Evolutionary conservation across 2,797 vertebrate genomes (phyloP), one percentile per base, ranked within the genome.

Genomic region (Glossophaga mutica): DNA sequence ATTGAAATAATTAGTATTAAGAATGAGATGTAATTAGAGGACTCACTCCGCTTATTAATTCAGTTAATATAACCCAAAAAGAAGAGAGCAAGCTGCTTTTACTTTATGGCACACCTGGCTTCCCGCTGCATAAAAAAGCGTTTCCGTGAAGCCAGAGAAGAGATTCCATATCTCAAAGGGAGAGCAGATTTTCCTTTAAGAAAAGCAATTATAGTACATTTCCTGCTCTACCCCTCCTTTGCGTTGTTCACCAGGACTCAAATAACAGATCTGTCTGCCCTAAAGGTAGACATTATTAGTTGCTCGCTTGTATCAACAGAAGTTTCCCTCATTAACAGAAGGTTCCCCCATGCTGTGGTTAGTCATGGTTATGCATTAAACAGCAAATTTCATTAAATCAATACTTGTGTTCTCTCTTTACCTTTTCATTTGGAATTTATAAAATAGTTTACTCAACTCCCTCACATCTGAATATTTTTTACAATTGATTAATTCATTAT

Each of bases 301-400:
- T 97, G 93, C 71, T 97, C 73, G 34, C 92, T 97, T 95, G 95
- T 88, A 95, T 95, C 94, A 79, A 87, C 5, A 32, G 82, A 97
- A 85, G 94, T 95, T 95, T 89, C 59, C 37, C 93, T 97, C 97
- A 97, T 97, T 98, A 97, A 91, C 84, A 97, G 79, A 94, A 95
- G 96, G 91, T 91, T 44, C n/a, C 89, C 87, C 96, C 95, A 82
- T 97, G 91, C 95, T 98, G 82, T 88, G 91, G 87, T 46, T 92
- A 95, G 44, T 92, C 94, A 57, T 91, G 29, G 85, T 82, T 96
- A 96, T 96, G 83, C 95, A 97, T 77, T 95, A 98, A 97, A 94
- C 48, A 95, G 97, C 85, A 9, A 87, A 68, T 59, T 84, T 97
- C 94, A 95, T 96, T 90, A 93, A 91, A 91, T 94, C 50, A 82